Evolutionary conservation across 2,113 vertebrate genomes (phyloP), one percentile per base, ranked within the genome.

Genomic region (Ammodramus savannarum): DNA sequence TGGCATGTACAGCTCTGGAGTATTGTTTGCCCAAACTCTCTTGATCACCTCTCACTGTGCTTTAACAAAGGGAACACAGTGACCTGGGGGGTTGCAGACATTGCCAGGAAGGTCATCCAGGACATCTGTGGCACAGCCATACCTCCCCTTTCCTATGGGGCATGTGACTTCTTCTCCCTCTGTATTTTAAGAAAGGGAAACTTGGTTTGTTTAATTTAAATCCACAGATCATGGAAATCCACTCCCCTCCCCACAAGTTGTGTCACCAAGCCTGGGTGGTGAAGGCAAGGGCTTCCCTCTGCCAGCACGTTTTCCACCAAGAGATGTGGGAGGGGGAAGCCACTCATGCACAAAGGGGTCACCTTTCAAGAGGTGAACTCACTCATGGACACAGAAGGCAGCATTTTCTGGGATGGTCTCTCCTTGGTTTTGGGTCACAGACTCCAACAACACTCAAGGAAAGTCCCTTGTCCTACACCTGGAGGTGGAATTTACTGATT

Each of bases 221-320:
- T 36, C 19, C 25, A 25, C 1, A 38, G 14, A 20, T 10, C 16
- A 36, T 22, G 22, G 69, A 69, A 80, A 58, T 41, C 8, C 6
- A 29, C 19, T 14, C 14, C 18, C 3, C 0, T 9, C 31, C 1
- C 5, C 19, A 10, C 16, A 38, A 7, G 6, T 34, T 55, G 51
- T 7, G 27, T 19, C 36, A 36, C 41, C 36, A 54, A 38, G 46
- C 12, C 65, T 66, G 72, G 17, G 17, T 62, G 41, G 22, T 62
- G 27, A n/a, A 21, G 46, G 21, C 19, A 58, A 26, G 26, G 36
- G 2, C 3, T 44, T 69, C 29, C 16, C 59, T 71, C 11, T 31
- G 19, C 10, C n/a, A 34, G 7, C 13, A 71, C 0, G 0, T 55
- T 66, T 44, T 93, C 54, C 62, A 76, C 11, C 16, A 49, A 36